phyloP scores from a whole-genome alignment of 2,797 vertebrate genomes.

The Pogoniulus pusillus region DNA sequence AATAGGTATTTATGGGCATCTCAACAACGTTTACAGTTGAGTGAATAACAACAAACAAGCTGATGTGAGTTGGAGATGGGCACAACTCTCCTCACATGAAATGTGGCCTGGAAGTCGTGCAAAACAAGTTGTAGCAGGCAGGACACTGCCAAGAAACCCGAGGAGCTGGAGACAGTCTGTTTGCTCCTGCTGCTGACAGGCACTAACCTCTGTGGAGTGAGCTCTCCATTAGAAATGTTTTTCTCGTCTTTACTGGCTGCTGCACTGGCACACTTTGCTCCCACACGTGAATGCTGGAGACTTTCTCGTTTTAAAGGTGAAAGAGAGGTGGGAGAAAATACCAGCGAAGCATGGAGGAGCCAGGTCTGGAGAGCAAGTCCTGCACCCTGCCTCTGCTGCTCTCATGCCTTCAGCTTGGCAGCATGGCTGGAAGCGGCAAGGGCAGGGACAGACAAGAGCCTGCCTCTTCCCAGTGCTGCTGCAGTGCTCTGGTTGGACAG shows the following conservation, averaged over 20 bases:
- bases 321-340: not conserved
- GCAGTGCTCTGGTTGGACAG: not conserved
- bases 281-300: not conserved
- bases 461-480: not conserved
- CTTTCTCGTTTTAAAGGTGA: not conserved
- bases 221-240: not conserved
- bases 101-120: conserved; percentile 21
- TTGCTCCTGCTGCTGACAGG: not conserved
- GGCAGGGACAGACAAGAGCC: not conserved
- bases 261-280: not conserved
- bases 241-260: not conserved
- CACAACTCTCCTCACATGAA: not conserved
- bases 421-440: not conserved
- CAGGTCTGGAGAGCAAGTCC: not conserved
- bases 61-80: not conserved
- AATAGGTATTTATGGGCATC: not conserved
- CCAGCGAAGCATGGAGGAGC: not conserved
- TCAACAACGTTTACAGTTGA: not conserved
- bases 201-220: not conserved
- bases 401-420: not conserved
- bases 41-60: not conserved
- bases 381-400: not conserved
- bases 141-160: not conserved
- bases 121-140: conserved; percentile 35
- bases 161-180: conserved; percentile 9